Percentiles rank a stretch among this genome's conserved stretches.
These are phyloP conservation scores for Trichacis sp. DNA, from an alignment of 2,888 invertebrate species.

Conservation along the genomic window DNA sequence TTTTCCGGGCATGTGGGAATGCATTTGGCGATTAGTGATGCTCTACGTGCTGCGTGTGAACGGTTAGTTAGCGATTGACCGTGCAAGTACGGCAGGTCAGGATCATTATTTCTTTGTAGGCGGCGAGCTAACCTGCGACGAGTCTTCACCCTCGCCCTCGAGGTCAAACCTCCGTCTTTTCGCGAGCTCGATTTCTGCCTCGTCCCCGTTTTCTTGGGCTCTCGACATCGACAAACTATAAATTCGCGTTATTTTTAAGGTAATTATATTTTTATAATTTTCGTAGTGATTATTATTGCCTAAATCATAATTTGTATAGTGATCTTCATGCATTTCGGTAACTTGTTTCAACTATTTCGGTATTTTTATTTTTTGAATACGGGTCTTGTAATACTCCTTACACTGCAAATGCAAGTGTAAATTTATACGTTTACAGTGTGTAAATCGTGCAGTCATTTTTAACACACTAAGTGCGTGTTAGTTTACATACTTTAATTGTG, in stretches of 20 bases:
- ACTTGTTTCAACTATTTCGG: no score
- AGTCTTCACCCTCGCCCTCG: constrained; percentile 66
- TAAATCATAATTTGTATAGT: no score
- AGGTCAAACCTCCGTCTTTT: constrained; percentile 66
- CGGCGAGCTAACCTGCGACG: constrained; percentile 67
- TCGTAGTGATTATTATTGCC: no score
- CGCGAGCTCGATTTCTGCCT: constrained; percentile 56
- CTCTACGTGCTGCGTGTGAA: constrained; percentile 52
- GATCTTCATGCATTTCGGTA: no score
- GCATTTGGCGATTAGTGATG: constrained; percentile 48
- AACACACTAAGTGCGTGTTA: no score
- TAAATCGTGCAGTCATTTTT: no score
- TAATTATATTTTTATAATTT: constrained; percentile 9
- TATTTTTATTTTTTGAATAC: no score
- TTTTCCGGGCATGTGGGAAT: constrained; percentile 53
- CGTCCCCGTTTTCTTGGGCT: constrained; percentile 62
- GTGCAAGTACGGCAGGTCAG: constrained; percentile 53
- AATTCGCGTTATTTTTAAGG: constrained; percentile 16
- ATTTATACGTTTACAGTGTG: no score
- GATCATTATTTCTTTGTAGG: constrained; percentile 53
- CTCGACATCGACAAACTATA: constrained; percentile 61
- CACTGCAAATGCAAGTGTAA: no score
- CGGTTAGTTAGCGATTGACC: constrained; percentile 55
- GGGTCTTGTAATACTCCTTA: no score
- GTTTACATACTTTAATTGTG: no score